These are phyloP conservation scores for Biston stratarius DNA, from an alignment of 2,888 invertebrate genomes.

Conservation along the genomic window DNA sequence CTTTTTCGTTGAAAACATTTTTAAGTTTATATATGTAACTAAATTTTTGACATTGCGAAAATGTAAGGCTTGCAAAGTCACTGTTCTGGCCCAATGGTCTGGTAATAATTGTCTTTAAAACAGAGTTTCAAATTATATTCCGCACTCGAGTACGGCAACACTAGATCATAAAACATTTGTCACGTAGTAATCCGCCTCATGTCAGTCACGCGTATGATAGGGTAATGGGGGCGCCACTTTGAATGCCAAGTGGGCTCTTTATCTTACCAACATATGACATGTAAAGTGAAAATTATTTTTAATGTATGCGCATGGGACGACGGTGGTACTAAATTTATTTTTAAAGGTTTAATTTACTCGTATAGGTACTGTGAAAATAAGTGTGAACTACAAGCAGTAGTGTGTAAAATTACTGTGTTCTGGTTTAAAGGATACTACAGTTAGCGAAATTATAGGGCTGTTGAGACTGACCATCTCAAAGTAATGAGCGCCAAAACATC, in stretches of 20 bases:
- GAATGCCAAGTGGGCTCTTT: slow-evolving; percentile 71
- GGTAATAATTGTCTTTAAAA: not conserved
- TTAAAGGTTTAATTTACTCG: not conserved
- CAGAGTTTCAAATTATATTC: not conserved
- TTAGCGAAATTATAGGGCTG: no score
- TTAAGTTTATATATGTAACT: no score
- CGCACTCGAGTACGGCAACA: slow-evolving; percentile 28
- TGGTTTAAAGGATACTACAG: no score
- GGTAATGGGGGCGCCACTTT: slow-evolving; percentile 65
- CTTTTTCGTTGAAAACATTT: no score
- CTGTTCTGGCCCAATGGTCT: no score
- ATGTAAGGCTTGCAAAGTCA: no score
- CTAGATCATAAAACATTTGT: slow-evolving; percentile 65
- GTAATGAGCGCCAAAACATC: no score
- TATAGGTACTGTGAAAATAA: not conserved
- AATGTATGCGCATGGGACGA: not conserved
- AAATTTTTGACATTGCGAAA: no score
- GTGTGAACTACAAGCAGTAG: not conserved
- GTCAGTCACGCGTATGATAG: slow-evolving; percentile 76
- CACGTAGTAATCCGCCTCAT: slow-evolving; percentile 74
- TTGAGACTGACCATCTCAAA: no score
- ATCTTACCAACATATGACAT: slow-evolving; percentile 10
- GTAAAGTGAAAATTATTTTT: slow-evolving; percentile 8
- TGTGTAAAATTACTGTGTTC: no score
- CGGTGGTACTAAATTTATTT: not conserved